phyloP scores from a whole-genome alignment of 2,113 vertebrate genomes.

The Phalacrocorax aristotelis region DNA sequence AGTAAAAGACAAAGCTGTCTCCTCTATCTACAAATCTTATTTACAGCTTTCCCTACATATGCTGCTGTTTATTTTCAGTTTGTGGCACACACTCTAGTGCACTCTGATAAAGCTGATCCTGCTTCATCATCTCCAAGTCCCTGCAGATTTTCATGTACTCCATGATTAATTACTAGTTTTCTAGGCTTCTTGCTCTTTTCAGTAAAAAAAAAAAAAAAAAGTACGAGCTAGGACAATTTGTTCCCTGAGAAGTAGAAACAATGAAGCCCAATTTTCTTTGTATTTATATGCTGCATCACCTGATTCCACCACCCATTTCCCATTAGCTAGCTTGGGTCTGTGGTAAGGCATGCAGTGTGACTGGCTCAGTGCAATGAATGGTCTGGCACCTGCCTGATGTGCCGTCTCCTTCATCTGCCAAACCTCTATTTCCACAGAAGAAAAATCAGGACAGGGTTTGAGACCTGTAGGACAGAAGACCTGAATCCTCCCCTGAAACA shows the following conservation, averaged over 20 bases:
- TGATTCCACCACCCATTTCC: background rate
- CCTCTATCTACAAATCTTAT: background rate
- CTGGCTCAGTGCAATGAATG: background rate
- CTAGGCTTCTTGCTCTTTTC: constrained; percentile 34
- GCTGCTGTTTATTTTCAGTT: constrained; percentile 31
- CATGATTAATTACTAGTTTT: constrained; percentile 62
- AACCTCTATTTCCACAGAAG: background rate
- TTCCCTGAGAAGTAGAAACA: background rate
- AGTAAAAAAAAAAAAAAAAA: background rate
- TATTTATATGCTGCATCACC: background rate
- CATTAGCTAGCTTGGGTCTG: background rate
- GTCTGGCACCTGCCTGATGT: background rate
- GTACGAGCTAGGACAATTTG: background rate
- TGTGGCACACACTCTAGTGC: background rate
- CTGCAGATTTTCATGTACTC: constrained; percentile 3
- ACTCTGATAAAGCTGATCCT: constrained; percentile 35
- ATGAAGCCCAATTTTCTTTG: background rate
- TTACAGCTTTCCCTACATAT: constrained; percentile 15
- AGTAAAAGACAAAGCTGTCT: constrained; percentile 9
- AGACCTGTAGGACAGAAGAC: background rate
- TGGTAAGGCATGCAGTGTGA: background rate
- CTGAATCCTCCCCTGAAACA: background rate
- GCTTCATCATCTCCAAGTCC: constrained; percentile 39
- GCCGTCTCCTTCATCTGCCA: background rate
- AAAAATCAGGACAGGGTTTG: background rate